Percentiles rank a stretch among this genome's conserved stretches.
phyloP scores from a whole-genome alignment of 53 echinoderm and acorn worm species.

The Glandiceps talaboti region DNA sequence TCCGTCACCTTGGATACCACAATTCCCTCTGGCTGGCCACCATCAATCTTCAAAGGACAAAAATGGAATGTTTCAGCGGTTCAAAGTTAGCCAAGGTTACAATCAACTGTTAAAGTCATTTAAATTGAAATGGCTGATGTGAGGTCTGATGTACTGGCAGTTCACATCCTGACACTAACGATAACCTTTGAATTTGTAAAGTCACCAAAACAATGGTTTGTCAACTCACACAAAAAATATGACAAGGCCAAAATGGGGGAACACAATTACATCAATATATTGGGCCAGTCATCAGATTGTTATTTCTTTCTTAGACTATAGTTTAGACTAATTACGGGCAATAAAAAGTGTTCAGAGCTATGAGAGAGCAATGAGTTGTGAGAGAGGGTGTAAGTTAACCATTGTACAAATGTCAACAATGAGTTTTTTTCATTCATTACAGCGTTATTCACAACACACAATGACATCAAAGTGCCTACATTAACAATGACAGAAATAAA shows the following conservation, averaged over 20 bases:
- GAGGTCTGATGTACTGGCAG: too few species aligned
- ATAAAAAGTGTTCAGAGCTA: neutral
- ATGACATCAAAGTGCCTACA: neutral
- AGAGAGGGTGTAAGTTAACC: neutral
- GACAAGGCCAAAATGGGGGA: too few species aligned
- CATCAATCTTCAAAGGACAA: slow-evolving; percentile 19
- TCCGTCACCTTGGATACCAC: slow-evolving; percentile 60
- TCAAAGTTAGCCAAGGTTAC: too few species aligned
- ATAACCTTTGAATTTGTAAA: too few species aligned
- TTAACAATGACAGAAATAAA: neutral
- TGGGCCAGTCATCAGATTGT: too few species aligned
- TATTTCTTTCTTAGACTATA: too few species aligned
- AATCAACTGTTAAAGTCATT: too few species aligned
- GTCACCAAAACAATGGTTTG: too few species aligned
- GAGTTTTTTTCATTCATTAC: neutral
- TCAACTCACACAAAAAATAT: too few species aligned
- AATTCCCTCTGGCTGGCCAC: slow-evolving; percentile 52
- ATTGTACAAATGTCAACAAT: neutral
- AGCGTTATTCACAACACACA: neutral
- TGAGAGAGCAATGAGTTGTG: neutral
- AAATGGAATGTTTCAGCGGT: neutral
- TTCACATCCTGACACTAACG: too few species aligned
- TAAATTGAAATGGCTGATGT: too few species aligned
- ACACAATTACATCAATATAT: too few species aligned
- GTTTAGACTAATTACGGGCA: neutral